Conservation (phyloP, 2,797 vertebrate species). For the Avahi laniger region DNA sequence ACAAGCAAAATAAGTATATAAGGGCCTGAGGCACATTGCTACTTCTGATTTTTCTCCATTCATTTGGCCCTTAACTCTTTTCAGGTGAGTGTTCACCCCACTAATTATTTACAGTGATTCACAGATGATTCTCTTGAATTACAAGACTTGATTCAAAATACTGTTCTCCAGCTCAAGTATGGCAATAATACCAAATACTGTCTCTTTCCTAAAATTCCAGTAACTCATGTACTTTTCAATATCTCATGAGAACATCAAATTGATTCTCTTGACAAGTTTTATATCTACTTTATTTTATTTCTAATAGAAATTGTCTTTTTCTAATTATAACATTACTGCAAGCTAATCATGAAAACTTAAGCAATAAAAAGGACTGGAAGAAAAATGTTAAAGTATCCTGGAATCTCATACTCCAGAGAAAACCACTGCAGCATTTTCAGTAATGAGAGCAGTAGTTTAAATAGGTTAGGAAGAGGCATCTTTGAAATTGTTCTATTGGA, state of each 20-base stretch:
- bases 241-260: not conserved
- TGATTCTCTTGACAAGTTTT: not conserved
- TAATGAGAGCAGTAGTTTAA: not conserved
- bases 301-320: not conserved
- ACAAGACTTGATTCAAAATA: not conserved
- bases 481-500: not conserved
- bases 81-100: not conserved
- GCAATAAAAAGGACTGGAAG: not conserved
- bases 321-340: not conserved
- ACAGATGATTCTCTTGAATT: not conserved
- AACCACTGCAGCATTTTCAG: not conserved
- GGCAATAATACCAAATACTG: not conserved
- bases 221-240: not conserved
- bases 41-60: not conserved
- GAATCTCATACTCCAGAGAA: not conserved
- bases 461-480: not conserved
- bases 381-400: not conserved
- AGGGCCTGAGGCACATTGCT: not conserved
- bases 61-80: not conserved
- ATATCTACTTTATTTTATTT: not conserved
- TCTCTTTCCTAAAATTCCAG: not conserved
- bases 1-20: not conserved
- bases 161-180: not conserved
- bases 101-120: not conserved
- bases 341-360: not conserved